Evolutionary conservation across 2,113 vertebrate species (phyloP).

Genomic region (Montifringilla adamsi): DNA sequence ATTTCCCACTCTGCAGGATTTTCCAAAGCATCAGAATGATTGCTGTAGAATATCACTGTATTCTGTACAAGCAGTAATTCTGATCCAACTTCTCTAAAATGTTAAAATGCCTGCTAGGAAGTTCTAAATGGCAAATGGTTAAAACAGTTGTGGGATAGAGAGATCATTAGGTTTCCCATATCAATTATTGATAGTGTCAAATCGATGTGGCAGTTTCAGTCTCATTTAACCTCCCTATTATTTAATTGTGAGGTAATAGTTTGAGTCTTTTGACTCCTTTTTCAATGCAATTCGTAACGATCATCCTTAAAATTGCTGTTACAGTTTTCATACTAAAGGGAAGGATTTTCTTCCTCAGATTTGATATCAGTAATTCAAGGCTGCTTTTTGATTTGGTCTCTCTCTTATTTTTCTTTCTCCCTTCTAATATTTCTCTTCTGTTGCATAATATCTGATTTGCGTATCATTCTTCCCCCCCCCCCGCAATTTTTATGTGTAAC

Average conservation of each 20-base stretch:
- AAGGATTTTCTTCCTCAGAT: background rate
- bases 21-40: background rate
- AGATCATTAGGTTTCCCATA: background rate
- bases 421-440: background rate
- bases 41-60: background rate
- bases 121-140: background rate
- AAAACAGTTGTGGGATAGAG: background rate
- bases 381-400: background rate
- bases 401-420: background rate
- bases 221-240: background rate
- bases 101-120: background rate
- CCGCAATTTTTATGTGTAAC: background rate
- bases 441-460: background rate
- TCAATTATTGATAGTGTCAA: constrained; percentile 17
- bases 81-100: background rate
- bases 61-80: background rate
- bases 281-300: background rate
- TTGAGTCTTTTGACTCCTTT: background rate
- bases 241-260: background rate
- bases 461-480: fast-evolving
- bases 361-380: background rate
- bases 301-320: background rate
- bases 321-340: background rate
- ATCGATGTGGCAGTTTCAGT: background rate
- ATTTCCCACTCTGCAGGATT: background rate